Percentiles rank a stretch among this genome's conserved stretches.
Conservation (phyloP, 2,113 vertebrate genomes). For the Cryptomyrus ogoouensis region DNA sequence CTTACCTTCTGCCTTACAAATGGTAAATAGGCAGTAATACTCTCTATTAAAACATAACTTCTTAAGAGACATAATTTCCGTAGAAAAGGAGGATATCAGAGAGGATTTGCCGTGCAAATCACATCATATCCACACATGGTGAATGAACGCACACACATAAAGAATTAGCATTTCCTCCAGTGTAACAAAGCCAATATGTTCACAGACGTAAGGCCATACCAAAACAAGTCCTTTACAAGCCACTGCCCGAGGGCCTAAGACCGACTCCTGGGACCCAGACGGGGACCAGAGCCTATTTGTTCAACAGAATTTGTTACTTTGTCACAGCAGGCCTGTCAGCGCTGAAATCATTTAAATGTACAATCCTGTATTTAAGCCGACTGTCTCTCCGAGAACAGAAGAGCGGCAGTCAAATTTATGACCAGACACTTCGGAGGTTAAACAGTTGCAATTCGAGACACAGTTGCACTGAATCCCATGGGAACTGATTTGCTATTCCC, state of each 20-base stretch:
- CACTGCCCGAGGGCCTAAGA: constrained; percentile 57
- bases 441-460: constrained; percentile 43
- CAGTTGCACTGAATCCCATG: constrained; percentile 53
- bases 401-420: constrained; percentile 55
- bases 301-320: constrained; percentile 65
- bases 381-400: constrained; percentile 59
- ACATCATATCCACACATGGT: neutral
- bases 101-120: neutral
- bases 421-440: constrained; percentile 46
- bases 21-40: neutral
- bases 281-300: constrained; percentile 66
- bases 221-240: constrained; percentile 65
- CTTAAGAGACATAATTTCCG: neutral
- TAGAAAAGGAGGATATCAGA: neutral
- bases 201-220: constrained; percentile 64
- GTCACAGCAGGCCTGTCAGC: constrained; percentile 64
- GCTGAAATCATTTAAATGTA: constrained; percentile 67
- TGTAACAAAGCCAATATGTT: constrained; percentile 70
- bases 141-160: neutral
- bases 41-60: neutral
- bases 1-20: neutral
- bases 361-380: constrained; percentile 68
- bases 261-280: constrained; percentile 57
- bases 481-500: constrained; percentile 54
- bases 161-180: constrained; percentile 65